Base-by-base conservation (phyloP, 2,888 invertebrate genomes). In the Plebejus anna region DNA sequence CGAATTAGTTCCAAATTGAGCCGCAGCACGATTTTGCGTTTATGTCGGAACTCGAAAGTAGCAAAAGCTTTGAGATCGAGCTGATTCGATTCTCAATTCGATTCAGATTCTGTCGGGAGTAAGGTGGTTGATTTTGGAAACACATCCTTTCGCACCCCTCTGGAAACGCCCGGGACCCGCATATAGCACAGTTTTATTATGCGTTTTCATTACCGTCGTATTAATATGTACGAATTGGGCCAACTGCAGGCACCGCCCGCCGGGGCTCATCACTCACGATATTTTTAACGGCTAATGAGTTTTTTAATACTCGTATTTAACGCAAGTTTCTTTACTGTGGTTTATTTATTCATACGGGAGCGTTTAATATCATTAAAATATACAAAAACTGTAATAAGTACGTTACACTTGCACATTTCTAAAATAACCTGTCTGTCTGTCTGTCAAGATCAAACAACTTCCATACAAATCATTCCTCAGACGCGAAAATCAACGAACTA, bases 191-290 rank as follows among this genome's bases (percentile, higher is more conserved):
- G 32, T 55, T 73, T 73, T 73, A 51, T 51, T 73, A 32, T 28
- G 73, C 55, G 16, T 28, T 73, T 73, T 73, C 73, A 73, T 73
- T 73, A 55, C 51, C 51, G 55, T 28, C 32, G 42, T 73, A 73
- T 73, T 73, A 73, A 73, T 32, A 73, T 73, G n/a, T 73, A 73
- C 73, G 51, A 73, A 73, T 73, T 73, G 73, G 73, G 73, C 73
- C 73, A 73, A 55, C 73, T 73, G 13, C 73, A 28, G 28, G 28
- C 73, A 16, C 28, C 71, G 55, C 55, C 16, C 73, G 16, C 28
- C 28, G 51, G 73, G 51, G 32, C 73, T 73, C 73, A 55, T 73
- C 73, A 55, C 13, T 55, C 55, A 73, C 38, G 72, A 11, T 51
- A 73, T 51, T 55, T 73, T 73, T 28, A 73, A 55, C 28, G 28